Percentiles rank a stretch among this genome's conserved stretches.
phyloP scores from a whole-genome alignment of 1,140 invertebrate genomes.

The Heliconius hermathena region DNA sequence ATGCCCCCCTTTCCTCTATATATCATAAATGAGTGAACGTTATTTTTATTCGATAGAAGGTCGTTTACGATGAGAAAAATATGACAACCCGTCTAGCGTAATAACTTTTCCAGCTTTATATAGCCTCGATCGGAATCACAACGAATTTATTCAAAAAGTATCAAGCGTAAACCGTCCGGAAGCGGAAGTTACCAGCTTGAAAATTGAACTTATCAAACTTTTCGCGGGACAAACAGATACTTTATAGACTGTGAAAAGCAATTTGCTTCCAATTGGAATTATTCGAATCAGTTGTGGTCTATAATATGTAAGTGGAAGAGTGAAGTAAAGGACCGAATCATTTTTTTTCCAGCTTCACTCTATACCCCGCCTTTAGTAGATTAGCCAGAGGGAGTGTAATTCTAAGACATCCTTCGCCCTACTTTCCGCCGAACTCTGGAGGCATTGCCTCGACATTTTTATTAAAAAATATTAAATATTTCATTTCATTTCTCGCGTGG shows the following conservation, averaged over 20 bases:
- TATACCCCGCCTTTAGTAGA: no score
- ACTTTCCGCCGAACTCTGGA: no score
- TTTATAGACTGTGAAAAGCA: slow-evolving; percentile 74
- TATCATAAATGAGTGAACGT: not conserved
- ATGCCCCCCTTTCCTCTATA: not conserved
- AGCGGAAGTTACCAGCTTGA: slow-evolving; percentile 66
- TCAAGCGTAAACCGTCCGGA: slow-evolving; percentile 65
- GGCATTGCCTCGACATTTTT: no score
- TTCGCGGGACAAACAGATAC: slow-evolving; percentile 69
- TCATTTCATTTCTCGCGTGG: no score
- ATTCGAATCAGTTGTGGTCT: slow-evolving; percentile 55
- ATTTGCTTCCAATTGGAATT: slow-evolving; percentile 65
- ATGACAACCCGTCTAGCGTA: slow-evolving; percentile 38
- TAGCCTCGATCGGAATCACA: slow-evolving; percentile 58
- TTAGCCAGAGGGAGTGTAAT: no score
- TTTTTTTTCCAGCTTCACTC: no score
- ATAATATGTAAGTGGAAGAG: slow-evolving; percentile 50
- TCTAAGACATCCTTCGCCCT: no score
- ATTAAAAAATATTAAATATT: no score
- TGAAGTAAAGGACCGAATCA: not conserved
- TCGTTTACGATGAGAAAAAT: slow-evolving; percentile 35
- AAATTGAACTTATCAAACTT: slow-evolving; percentile 77
- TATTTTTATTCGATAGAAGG: slow-evolving; percentile 5
- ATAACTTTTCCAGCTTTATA: slow-evolving; percentile 60
- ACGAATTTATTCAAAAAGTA: slow-evolving; percentile 75